These are phyloP conservation scores for Hemaris fuciformis DNA, from an alignment of 2,888 invertebrate genomes.

Conservation along the genomic window DNA sequence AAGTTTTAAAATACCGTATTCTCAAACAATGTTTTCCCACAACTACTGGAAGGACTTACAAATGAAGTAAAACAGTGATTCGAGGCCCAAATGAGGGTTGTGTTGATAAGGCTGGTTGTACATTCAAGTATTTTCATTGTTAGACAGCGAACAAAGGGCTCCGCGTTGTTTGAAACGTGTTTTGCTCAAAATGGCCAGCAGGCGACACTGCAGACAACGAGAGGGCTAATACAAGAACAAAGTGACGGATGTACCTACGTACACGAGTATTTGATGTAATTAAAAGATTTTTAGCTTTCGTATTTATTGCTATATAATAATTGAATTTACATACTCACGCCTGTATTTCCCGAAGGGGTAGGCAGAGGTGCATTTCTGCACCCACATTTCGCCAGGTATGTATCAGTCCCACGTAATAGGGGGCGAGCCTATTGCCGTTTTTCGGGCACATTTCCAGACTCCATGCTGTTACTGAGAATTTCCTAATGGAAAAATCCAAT, in stretches of 20 bases:
- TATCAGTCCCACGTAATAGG: too few species aligned
- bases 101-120: conserved; percentile 64
- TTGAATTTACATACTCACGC: too few species aligned
- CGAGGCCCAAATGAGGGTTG: conserved; percentile 65
- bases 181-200: conserved; percentile 67
- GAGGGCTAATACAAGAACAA: conserved; percentile 36
- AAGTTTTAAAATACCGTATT: not conserved
- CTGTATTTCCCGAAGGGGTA: too few species aligned
- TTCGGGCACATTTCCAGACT: too few species aligned
- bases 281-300: not conserved
- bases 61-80: conserved; percentile 58
- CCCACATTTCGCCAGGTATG: too few species aligned
- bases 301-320: too few species aligned
- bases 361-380: too few species aligned
- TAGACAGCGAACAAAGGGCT: conserved; percentile 53
- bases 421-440: too few species aligned
- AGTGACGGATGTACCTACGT: conserved; percentile 30
- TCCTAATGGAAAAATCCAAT: too few species aligned
- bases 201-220: conserved; percentile 18
- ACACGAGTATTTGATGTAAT: conserved; percentile 25
- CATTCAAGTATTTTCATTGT: conserved; percentile 68
- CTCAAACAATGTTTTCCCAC: not conserved
- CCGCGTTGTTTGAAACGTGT: conserved; percentile 60
- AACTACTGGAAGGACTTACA: conserved; percentile 17
- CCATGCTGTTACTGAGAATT: too few species aligned